Percentiles rank a stretch among this genome's conserved stretches.
phyloP scores from a whole-genome alignment of 2,797 vertebrate genomes.

The Antrozous pallidus region DNA sequence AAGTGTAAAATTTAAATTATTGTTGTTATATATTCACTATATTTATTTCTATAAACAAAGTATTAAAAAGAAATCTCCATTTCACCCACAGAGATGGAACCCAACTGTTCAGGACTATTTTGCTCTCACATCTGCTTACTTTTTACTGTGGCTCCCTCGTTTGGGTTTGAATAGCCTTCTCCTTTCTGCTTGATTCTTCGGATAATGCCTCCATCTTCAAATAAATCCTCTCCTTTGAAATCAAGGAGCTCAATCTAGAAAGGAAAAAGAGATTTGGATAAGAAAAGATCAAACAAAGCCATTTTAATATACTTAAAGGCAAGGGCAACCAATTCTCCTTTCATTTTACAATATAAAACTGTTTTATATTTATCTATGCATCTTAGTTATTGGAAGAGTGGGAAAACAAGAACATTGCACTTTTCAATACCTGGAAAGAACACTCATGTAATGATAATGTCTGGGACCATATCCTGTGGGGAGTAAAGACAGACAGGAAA shows the following conservation, averaged over 20 bases:
- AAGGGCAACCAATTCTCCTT: constrained; percentile 1
- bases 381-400: constrained; percentile 33
- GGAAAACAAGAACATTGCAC: neutral
- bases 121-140: constrained; percentile 81
- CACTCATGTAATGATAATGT: constrained; percentile 64
- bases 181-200: constrained; percentile 95
- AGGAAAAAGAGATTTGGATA: neutral
- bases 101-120: neutral
- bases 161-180: constrained; percentile 93
- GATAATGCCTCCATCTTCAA: constrained; percentile 91
- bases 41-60: neutral
- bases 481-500: constrained; percentile 50
- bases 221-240: constrained; percentile 93
- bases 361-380: neutral
- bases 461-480: constrained; percentile 65
- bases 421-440: constrained; percentile 68
- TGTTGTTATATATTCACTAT: neutral
- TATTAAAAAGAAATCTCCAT: neutral
- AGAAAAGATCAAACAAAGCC: constrained; percentile 47
- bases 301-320: neutral
- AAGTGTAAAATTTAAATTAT: constrained; percentile 16
- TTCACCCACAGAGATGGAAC: neutral
- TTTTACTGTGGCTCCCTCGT: constrained; percentile 91
- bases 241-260: constrained; percentile 88
- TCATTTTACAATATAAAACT: constrained; percentile 67